Evolutionary conservation across 1,140 invertebrate genomes (phyloP), one percentile per base, ranked within the genome.

Genomic region (Nasonia longicornis): DNA sequence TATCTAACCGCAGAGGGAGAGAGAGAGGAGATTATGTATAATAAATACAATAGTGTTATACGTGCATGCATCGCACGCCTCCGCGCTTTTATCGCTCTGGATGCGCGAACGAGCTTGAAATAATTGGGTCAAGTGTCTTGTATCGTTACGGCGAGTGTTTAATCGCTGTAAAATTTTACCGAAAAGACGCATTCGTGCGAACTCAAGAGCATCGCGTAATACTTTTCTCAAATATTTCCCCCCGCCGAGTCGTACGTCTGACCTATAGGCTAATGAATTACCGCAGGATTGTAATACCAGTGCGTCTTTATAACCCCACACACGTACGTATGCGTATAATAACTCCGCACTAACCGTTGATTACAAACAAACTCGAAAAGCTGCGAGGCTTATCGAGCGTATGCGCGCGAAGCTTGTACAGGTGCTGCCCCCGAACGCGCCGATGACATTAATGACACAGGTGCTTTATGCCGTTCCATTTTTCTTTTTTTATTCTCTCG

Each of bases 381-480:
- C 26, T 22, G 22, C 58, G 35, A 26, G 26, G 69, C n/a, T 29
- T 67, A 79, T 42, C 20, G 70, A 74, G 35, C 20, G 20, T 7
- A 52, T 26, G 26, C 26, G 26, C 26, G 26, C 11, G 11, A 58
- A 26, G 48, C 58, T 80, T 80, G 72, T 14, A 48, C 79, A 75
- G 72, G 79, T 80, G 79, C 20, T n/a, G 52, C 42, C 20, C 14
- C 3, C 22, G 69, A 45, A 12, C 12, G 8, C 7, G 10, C 3
- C 26, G 12, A n/a, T 45, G 20, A 42, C 58, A 72, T 72, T 73
- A 66, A 14, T 79, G 52, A 66, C 78, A 73, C 77, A 73, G 67
- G n/a, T 79, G 69, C 16, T 31, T 70, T 48, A 11, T 48, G 38
- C 20, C 38, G 38, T 64, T 72, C 45, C 35, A 79, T 79, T 72